Percentiles rank a stretch among this genome's conserved stretches.
phyloP scores from a whole-genome alignment of 2,888 invertebrate genomes.

The Rhorus exstirpatorius region DNA sequence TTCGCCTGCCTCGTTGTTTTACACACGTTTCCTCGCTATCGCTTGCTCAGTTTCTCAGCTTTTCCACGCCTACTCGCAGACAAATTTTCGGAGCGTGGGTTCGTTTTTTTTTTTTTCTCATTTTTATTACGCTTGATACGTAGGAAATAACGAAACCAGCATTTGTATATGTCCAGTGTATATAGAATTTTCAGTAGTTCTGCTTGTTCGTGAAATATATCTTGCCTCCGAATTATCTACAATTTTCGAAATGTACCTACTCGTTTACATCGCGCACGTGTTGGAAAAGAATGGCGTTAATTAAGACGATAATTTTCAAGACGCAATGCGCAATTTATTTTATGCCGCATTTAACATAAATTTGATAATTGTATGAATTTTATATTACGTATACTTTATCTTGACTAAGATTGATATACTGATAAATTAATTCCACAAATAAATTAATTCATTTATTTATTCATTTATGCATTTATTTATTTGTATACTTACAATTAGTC shows the following conservation, averaged over 20 bases:
- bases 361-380: background rate
- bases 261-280: background rate
- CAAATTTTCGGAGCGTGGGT: background rate
- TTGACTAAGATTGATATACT: no score
- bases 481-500: no score
- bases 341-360: background rate
- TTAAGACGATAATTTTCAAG: slow-evolving; percentile 14
- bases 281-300: slow-evolving; percentile 6
- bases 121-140: background rate
- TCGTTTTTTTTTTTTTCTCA: background rate
- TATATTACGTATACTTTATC: no score
- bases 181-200: background rate
- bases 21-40: slow-evolving; percentile 27
- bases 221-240: background rate
- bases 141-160: background rate
- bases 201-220: background rate
- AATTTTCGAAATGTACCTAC: background rate
- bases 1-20: slow-evolving; percentile 12
- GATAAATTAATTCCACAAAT: no score
- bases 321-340: slow-evolving; percentile 12
- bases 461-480: background rate
- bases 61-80: background rate
- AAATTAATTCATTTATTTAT: background rate
- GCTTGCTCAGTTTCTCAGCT: slow-evolving; percentile 6
- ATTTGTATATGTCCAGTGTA: background rate